Conservation (phyloP, 1,140 invertebrate genomes). For the Lethrus apterus region DNA sequence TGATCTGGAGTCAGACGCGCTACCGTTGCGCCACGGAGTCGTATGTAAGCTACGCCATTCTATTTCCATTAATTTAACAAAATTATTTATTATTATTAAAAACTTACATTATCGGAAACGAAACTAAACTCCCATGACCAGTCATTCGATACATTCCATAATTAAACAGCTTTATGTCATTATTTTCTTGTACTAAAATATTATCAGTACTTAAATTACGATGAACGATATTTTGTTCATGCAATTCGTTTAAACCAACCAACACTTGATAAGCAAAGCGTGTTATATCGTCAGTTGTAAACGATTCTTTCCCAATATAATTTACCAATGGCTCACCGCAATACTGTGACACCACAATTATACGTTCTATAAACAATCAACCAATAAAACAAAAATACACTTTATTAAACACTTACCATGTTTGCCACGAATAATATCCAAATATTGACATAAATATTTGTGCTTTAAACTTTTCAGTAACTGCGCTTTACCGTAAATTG, state of each 20-base stretch:
- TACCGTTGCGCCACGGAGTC: constrained; percentile 83
- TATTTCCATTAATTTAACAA: neutral
- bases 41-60: neutral
- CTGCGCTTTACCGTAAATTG: constrained; percentile 84
- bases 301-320: constrained; percentile 37
- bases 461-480: constrained; percentile 72
- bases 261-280: constrained; percentile 62
- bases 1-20: constrained; percentile 96
- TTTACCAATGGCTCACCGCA: constrained; percentile 57
- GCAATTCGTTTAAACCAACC: constrained; percentile 65
- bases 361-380: constrained; percentile 64
- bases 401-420: constrained; percentile 62
- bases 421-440: constrained; percentile 88
- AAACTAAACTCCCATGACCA: constrained; percentile 70
- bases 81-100: constrained; percentile 18
- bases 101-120: constrained; percentile 85
- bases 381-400: constrained; percentile 14
- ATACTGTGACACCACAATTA: constrained; percentile 83
- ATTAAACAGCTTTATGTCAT: constrained; percentile 79
- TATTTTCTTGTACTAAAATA: constrained; percentile 66
- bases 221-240: constrained; percentile 66
- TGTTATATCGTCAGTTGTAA: constrained; percentile 47
- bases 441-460: constrained; percentile 76
- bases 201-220: constrained; percentile 77
- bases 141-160: constrained; percentile 93